Conservation (phyloP, 1,140 invertebrate species). For the Apolygus lucorum region DNA sequence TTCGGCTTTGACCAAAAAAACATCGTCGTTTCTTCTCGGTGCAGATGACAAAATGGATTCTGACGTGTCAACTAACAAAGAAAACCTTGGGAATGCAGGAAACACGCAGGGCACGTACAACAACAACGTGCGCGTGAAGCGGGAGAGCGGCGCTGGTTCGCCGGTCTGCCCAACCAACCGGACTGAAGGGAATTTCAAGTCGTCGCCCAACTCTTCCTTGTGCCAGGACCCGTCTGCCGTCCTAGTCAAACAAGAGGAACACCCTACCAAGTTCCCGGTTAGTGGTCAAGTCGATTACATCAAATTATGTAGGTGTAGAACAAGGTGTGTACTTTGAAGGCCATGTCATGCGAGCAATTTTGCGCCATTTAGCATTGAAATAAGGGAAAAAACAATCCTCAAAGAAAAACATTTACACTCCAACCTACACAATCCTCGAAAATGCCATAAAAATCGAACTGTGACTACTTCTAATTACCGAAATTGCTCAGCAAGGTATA, state of each 20-base stretch:
- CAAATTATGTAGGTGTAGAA: no score
- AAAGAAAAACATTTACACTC: no score
- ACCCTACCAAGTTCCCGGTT: neutral
- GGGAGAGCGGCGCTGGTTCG: neutral
- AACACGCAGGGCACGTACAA: neutral
- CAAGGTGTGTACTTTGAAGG: no score
- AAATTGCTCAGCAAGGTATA: no score
- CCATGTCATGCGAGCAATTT: no score
- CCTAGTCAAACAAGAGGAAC: neutral
- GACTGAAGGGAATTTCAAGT: neutral
- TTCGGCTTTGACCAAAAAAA: no score
- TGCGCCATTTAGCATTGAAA: no score
- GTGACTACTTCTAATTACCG: no score
- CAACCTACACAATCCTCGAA: no score
- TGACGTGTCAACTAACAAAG: constrained; percentile 8
- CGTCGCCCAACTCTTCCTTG: neutral
- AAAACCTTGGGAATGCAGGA: constrained; percentile 5
- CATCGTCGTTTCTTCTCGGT: neutral
- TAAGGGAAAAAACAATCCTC: no score
- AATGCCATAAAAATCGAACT: no score
- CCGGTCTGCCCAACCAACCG: neutral
- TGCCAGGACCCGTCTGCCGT: neutral
- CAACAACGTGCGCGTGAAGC: neutral
- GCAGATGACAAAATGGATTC: constrained; percentile 11
- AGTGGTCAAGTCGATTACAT: no score